These are phyloP conservation scores for Sorex fumeus DNA, from an alignment of 2,113 vertebrate genomes.

Conservation along the genomic window DNA sequence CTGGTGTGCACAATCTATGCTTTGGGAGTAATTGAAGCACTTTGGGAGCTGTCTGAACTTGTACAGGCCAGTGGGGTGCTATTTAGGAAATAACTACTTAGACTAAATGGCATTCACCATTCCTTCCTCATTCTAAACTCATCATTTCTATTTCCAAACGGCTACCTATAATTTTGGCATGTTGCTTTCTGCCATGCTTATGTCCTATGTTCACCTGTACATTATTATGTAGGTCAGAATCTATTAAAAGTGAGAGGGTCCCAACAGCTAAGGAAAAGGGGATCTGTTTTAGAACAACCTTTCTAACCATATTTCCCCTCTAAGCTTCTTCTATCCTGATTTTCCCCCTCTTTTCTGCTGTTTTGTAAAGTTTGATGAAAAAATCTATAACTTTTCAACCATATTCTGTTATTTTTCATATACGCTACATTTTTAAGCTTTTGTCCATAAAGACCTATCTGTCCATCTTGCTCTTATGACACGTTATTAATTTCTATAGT, in stretches of 20 bases:
- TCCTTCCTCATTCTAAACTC: constrained; percentile 42
- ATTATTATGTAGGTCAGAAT: too few species aligned
- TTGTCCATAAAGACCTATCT: background rate
- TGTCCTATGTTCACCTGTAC: background rate
- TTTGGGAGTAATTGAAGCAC: background rate
- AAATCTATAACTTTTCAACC: background rate
- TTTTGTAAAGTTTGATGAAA: background rate
- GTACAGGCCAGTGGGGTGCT: background rate
- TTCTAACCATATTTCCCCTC: background rate
- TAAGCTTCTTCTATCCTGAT: background rate
- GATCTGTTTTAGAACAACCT: background rate
- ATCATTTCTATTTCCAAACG: constrained; percentile 13
- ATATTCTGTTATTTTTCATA: background rate
- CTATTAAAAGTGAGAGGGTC: background rate
- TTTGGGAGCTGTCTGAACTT: background rate
- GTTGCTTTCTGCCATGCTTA: background rate
- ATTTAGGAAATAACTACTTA: constrained; percentile 59
- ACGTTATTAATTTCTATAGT: background rate
- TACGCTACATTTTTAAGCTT: background rate
- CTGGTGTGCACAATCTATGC: constrained; percentile 6
- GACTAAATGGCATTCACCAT: background rate
- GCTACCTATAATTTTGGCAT: background rate
- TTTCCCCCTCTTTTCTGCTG: background rate
- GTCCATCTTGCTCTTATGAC: background rate
- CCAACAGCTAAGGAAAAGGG: background rate